These are phyloP conservation scores for Caenorhabditis angaria DNA, from an alignment of 2,888 invertebrate species.

Conservation along the genomic window DNA sequence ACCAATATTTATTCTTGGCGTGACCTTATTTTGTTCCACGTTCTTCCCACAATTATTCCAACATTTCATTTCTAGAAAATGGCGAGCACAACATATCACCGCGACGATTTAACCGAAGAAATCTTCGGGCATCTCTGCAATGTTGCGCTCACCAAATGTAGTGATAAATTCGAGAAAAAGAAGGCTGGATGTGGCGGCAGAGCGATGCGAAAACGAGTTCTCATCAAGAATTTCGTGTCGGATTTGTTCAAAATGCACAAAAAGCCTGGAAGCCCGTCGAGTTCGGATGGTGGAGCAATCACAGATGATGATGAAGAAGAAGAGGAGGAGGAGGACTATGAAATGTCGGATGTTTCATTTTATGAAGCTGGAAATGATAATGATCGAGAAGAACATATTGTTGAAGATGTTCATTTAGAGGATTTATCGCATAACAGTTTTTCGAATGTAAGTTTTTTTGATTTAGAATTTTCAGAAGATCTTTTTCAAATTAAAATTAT, in stretches of 20 bases:
- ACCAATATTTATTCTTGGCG: too few relatives aligned
- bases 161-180: constrained; percentile 53
- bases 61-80: background rate
- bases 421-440: constrained; percentile 13
- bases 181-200: constrained; percentile 57
- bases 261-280: constrained; percentile 9
- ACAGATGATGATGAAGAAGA: constrained; percentile 14
- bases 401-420: constrained; percentile 26
- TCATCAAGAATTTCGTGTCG: constrained; percentile 56
- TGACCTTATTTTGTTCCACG: too few relatives aligned
- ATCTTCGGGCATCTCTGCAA: constrained; percentile 55
- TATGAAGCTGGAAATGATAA: too few relatives aligned
- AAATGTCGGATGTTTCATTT: constrained; percentile 24
- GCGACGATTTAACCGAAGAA: constrained; percentile 41
- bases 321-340: constrained; percentile 34
- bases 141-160: constrained; percentile 59
- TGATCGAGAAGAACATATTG: too few relatives aligned
- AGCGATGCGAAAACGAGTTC: constrained; percentile 57
- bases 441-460: background rate
- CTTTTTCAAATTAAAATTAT: background rate
- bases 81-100: background rate
- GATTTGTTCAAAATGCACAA: constrained; percentile 49
- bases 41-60: too few relatives aligned
- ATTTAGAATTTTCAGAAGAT: too few relatives aligned
- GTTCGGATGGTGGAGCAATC: background rate